Evolutionary conservation across 2,888 invertebrate genomes (phyloP), one percentile per base, ranked within the genome.

Genomic region (Gnatocerus cornutus): DNA sequence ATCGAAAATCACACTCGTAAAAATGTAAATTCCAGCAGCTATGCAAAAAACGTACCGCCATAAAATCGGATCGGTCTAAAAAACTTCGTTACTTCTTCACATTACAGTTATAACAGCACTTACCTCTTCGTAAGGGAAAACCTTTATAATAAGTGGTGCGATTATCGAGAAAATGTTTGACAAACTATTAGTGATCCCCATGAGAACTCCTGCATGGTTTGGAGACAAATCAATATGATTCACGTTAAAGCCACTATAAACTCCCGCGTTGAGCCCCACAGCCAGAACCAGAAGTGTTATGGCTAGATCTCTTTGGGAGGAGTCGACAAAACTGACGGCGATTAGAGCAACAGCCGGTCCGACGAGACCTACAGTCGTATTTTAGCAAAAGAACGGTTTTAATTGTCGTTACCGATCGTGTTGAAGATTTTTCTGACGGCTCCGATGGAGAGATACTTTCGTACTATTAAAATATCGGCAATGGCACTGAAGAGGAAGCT

Each of bases 181-280:
- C 8, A 88, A 85, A 9, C 90, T 90, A 80, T 94, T 94, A 1
- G 93, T 93, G 76, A 94, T 90, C 9, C 94, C 94, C 92, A 94
- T 93, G 76, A 94, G 84, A 0, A 91, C 90, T 30, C 94, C 94
- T 4, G 94, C 92, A 81, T 91, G 92, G 82, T 93, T 93, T 0
- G 94, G 94, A 3, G 94, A 91, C 56, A 95, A 85, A 84, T 95
- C 94, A 73, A 95, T 92, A 37, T 69, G 94, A 71, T 93, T 94
- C 12, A 90, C 87, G 87, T 89, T 88, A 79, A 90, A 92, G 3
- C 93, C 94, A 29, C 63, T 71, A 13, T 70, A 92, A 59, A 90
- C 89, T 2, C 90, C 90, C 0, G 92, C 90, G 76, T 93, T 93
- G 2, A 92, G 87, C 0, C 92, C 90, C 0, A 93, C 91, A 0